Conservation (phyloP, 2,888 invertebrate genomes). For the Erynnis tages region DNA sequence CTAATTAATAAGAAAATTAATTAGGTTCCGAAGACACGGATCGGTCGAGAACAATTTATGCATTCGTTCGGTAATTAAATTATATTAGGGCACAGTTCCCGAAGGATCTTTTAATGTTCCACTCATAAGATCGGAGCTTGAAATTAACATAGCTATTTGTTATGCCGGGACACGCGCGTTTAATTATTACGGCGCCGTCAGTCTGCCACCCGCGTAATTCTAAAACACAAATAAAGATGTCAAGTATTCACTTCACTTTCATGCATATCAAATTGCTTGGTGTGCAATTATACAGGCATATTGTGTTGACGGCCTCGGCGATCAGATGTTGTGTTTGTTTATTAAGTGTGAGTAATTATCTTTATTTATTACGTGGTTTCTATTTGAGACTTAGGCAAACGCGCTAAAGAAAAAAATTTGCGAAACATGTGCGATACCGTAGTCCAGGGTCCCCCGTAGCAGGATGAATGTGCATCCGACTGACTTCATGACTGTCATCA, state of each 20-base stretch:
- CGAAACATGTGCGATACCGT: too few relatives aligned
- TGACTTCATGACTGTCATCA: too few relatives aligned
- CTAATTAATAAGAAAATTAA: constrained; percentile 17
- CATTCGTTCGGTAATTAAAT: constrained; percentile 60
- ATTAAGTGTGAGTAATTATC: too few relatives aligned
- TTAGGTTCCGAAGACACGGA: constrained; percentile 4
- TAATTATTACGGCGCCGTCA: constrained; percentile 40
- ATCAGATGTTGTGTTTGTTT: too few relatives aligned
- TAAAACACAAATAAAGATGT: constrained; percentile 25
- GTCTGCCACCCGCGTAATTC: constrained; percentile 28
- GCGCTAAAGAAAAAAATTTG: too few relatives aligned
- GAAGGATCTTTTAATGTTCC: constrained; percentile 63
- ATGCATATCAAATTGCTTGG: constrained; percentile 16
- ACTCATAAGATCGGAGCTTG: constrained; percentile 66
- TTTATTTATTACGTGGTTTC: too few relatives aligned
- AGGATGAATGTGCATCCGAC: too few relatives aligned
- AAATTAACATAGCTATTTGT: constrained; percentile 63
- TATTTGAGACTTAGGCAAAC: too few relatives aligned
- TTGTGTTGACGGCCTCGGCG: too few relatives aligned
- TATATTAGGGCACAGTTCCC: constrained; percentile 51
- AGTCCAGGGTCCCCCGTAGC: too few relatives aligned
- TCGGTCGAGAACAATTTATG: constrained; percentile 47
- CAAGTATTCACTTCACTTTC: constrained; percentile 18
- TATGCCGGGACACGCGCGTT: constrained; percentile 57
- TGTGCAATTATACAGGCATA: background rate